Evolutionary conservation across 2,797 vertebrate species (phyloP), one percentile per base, ranked within the genome.

Genomic region (Cottoperca gobio): DNA sequence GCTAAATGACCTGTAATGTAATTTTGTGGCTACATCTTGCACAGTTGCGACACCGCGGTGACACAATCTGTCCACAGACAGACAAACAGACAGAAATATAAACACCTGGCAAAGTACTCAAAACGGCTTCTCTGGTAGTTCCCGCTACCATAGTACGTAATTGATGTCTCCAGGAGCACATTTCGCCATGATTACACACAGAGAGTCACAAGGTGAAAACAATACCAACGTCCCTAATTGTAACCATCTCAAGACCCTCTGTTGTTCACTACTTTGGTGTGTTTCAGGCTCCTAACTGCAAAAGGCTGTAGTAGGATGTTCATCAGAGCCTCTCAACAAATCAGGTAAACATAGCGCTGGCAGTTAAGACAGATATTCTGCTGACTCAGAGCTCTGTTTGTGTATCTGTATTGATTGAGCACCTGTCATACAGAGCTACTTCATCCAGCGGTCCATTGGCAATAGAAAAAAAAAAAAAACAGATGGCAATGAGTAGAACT

Each of bases 311-410:
- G 63, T 40, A 46, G 37, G 19, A 63, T 55, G 19, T 63, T 55
- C 33, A 82, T 76, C 63, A 59, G 52, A 72, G 69, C n/a, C 45
- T 68, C 57, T 60, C n/a, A 61, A 43, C 60, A 81, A 59, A 82
- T 53, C 37, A n/a, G 28, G 35, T 28, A 60, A 78, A 58, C 50
- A 33, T n/a, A 46, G 64, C 5, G 3, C 49, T 53, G 76, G 81
- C 73, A 70, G 62, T 61, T 33, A 57, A 62, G 57, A 76, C 49
- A 48, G 73, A 83, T 59, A 71, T 52, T 49, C 45, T 73, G 82
- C 84, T 78, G 81, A 82, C 73, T 81, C 73, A 85, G 78, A 58
- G 59, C 59, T 68, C 40, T 59, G 63, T 61, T 52, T n/a, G 19
- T 55, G 50, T 48, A 72, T 81, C 71, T 60, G 57, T 58, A 75